Evolutionary conservation across 1,140 invertebrate genomes (phyloP), one percentile per base, ranked within the genome.

Genomic region (Trachymyrmex septentrionalis): DNA sequence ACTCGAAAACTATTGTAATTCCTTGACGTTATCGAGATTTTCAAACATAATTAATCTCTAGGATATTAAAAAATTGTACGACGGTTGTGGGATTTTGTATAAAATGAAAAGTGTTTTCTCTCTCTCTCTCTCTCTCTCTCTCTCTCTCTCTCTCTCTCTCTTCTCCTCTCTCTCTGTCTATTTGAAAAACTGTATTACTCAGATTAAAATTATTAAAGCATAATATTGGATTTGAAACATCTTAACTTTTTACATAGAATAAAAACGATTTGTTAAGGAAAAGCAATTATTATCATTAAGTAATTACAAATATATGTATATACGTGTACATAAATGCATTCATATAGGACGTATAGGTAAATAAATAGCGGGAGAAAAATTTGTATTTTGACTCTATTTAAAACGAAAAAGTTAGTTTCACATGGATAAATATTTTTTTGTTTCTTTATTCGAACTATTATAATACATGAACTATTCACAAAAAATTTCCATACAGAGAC

Each of bases 381-480:
- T 10, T 44, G 12, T 53, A 16, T 53, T 53, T 53, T 53, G 4
- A 57, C 38, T 44, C 38, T 9, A 44, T 44, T 44, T 44, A 44
- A 44, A 44, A 44, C 2, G 9, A 44, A 44, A 44, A 44, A 44
- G 38, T 9, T 44, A 44, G 9, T 44, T 44, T 9, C 38, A 44
- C 38, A 44, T 44, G 34, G 6, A 27, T 57, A 82, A 16, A 72
- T 59, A 72, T 44, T 59, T 82, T 57, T 9, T 48, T 19, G 24
- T 71, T 71, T n/a, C 27, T 19, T 59, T 72, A 72, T 82, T 19
- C 66, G 53, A 71, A 24, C n/a, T n/a, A n/a, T n/a, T n/a, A n/a
- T n/a, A n/a, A 57, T 82, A n/a, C 10, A n/a, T 21, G n/a, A 59
- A 53, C 66, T 72, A 73, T 82, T 82, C 67, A 72, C 3, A 44